A percentile compares a stretch with the other conserved stretches of the same genome.
Conservation (phyloP, 2,888 invertebrate species). For the Hypercompe scribonia region DNA sequence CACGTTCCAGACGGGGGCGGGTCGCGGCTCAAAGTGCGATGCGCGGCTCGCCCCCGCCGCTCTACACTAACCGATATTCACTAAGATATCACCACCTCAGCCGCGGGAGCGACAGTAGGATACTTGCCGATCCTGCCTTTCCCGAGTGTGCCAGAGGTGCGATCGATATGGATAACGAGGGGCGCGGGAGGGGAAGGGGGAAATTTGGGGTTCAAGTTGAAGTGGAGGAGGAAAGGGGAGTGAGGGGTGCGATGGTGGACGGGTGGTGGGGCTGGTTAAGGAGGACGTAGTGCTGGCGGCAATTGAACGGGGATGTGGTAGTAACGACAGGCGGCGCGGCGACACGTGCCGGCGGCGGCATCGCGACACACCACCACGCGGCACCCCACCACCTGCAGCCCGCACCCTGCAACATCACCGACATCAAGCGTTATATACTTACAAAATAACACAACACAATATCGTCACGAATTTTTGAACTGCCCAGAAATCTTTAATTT, state of each 20-base stretch:
- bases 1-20: constrained; percentile 58
- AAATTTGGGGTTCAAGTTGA: constrained; percentile 31
- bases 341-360: constrained; percentile 97
- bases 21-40: constrained; percentile 53
- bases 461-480: neutral
- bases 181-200: constrained; percentile 66
- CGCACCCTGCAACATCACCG: constrained; percentile 90
- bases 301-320: constrained; percentile 97
- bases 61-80: constrained; percentile 74
- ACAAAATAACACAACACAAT: constrained; percentile 1
- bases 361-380: constrained; percentile 98
- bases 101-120: constrained; percentile 67
- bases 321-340: constrained; percentile 98
- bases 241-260: constrained; percentile 52
- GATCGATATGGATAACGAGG: constrained; percentile 74
- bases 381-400: constrained; percentile 97
- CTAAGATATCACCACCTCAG: constrained; percentile 74
- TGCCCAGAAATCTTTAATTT: constrained; percentile 6
- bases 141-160: constrained; percentile 78
- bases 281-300: constrained; percentile 90
- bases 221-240: constrained; percentile 29
- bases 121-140: constrained; percentile 70
- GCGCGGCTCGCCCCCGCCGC: constrained; percentile 58
- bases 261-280: constrained; percentile 71
- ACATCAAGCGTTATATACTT: constrained; percentile 19